Conservation (phyloP, 2,888 invertebrate species). For the Drosophila sordidula region DNA sequence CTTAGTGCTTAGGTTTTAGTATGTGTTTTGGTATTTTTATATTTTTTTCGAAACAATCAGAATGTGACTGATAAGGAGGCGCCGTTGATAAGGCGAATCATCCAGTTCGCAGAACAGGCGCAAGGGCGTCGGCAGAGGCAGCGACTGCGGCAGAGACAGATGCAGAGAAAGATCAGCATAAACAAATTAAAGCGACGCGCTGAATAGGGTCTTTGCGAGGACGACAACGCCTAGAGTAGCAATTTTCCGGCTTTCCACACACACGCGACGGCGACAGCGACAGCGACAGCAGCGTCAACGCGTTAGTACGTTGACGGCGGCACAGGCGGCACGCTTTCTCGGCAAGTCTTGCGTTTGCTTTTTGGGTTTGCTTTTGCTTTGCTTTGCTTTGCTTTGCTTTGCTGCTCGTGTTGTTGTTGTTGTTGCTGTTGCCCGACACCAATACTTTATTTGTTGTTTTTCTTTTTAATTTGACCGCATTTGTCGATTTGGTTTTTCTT, state of each 20-base stretch:
- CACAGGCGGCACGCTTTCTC: constrained; percentile 69
- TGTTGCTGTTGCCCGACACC: constrained; percentile 45
- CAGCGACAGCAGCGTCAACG: constrained; percentile 26
- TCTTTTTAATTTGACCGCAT: constrained; percentile 79
- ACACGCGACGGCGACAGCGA: constrained; percentile 27
- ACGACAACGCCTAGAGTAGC: constrained; percentile 31
- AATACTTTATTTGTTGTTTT: constrained; percentile 65
- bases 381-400: constrained; percentile 24
- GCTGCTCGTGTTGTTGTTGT: constrained; percentile 22
- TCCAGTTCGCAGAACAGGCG: constrained; percentile 34
- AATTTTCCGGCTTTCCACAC: constrained; percentile 71
- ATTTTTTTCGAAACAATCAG: constrained; percentile 52
- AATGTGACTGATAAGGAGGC: constrained; percentile 58
- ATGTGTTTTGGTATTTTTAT: constrained; percentile 32
- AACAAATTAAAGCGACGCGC: constrained; percentile 44
- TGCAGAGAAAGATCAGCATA: constrained; percentile 43
- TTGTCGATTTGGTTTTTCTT: constrained; percentile 77
- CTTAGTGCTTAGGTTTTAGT: constrained; percentile 28
- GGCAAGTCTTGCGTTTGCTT: constrained; percentile 55
- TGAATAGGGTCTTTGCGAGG: constrained; percentile 24
- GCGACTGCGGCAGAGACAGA: not conserved
- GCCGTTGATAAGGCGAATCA: constrained; percentile 41
- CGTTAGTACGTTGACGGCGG: constrained; percentile 16
- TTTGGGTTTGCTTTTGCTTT: constrained; percentile 50
- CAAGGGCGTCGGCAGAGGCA: constrained; percentile 8